These are phyloP conservation scores for Chymomyza costata DNA, from an alignment of 1,140 invertebrate species.

Conservation along the genomic window DNA sequence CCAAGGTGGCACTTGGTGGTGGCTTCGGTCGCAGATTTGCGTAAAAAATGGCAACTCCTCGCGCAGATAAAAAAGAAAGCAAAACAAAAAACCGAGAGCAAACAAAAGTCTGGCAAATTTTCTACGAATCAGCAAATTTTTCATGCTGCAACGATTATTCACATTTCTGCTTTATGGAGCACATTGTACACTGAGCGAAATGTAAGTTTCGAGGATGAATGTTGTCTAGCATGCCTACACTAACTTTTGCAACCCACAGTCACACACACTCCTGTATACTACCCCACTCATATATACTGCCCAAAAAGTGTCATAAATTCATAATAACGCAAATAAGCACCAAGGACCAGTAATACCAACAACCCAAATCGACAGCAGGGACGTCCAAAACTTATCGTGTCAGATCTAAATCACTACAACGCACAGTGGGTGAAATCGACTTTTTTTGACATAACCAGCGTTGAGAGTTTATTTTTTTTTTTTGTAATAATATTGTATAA, in stretches of 20 bases:
- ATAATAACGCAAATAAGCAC: constrained; percentile 72
- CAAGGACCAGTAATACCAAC: constrained; percentile 23
- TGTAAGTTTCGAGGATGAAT: no score
- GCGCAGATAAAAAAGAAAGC: constrained; percentile 49
- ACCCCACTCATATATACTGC: constrained; percentile 36
- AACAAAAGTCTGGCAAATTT: constrained; percentile 46
- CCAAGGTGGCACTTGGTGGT: constrained; percentile 18
- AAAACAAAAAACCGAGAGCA: constrained; percentile 3
- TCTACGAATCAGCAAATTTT: constrained; percentile 65
- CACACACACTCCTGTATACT: background rate
- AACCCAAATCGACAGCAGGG: constrained; percentile 47
- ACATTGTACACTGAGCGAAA: constrained; percentile 38
- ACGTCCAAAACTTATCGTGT: constrained; percentile 18
- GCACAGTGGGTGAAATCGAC: no score
- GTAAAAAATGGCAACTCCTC: constrained; percentile 62
- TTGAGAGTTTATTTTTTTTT: no score
- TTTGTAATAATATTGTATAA: no score
- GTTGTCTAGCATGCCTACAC: background rate
- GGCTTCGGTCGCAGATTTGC: constrained; percentile 44
- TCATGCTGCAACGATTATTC: constrained; percentile 71
- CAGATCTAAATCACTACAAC: background rate
- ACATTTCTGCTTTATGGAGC: constrained; percentile 12
- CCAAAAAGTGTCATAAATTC: constrained; percentile 71
- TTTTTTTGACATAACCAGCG: no score
- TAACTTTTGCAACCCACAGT: constrained; percentile 3